phyloP scores from a whole-genome alignment of 2,113 vertebrate species.

The Limanda limanda region DNA sequence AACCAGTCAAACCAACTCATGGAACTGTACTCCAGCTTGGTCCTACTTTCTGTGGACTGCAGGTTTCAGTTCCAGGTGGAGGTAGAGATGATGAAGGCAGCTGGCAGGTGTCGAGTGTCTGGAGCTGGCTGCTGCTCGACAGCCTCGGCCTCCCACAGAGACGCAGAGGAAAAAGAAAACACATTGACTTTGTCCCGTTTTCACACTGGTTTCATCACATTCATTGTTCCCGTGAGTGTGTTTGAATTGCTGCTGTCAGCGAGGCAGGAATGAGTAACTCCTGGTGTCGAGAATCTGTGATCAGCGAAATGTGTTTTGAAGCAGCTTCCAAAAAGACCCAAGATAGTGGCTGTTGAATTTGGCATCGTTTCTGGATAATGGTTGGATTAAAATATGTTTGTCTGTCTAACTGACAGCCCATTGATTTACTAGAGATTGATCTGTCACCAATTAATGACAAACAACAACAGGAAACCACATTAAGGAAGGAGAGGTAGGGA shows the following conservation, averaged over 20 bases:
- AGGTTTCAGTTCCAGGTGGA: slow-evolving; percentile 53
- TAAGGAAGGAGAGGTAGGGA: not conserved
- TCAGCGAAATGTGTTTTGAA: not conserved
- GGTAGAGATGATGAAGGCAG: slow-evolving; percentile 9
- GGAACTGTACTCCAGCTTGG: not conserved
- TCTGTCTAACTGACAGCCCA: not conserved
- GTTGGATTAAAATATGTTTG: not conserved
- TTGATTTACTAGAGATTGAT: not conserved
- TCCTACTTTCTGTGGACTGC: not conserved
- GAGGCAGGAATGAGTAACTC: not conserved
- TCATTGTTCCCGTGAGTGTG: slow-evolving; percentile 9
- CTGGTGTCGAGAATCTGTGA: not conserved
- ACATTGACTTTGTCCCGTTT: slow-evolving; percentile 5
- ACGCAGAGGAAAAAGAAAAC: slow-evolving; percentile 37
- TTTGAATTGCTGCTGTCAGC: not conserved
- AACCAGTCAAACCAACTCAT: slow-evolving; percentile 29
- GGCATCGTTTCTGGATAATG: not conserved
- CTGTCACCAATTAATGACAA: not conserved
- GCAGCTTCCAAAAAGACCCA: not conserved
- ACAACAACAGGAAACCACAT: not conserved
- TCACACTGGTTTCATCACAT: slow-evolving; percentile 32
- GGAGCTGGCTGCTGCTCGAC: slow-evolving; percentile 30
- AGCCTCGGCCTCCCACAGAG: slow-evolving; percentile 29
- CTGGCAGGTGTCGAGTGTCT: slow-evolving; percentile 51
- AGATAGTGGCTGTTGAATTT: not conserved